These are phyloP conservation scores for Anguilla japonica DNA, from an alignment of 2,113 vertebrate species.

Conservation along the genomic window DNA sequence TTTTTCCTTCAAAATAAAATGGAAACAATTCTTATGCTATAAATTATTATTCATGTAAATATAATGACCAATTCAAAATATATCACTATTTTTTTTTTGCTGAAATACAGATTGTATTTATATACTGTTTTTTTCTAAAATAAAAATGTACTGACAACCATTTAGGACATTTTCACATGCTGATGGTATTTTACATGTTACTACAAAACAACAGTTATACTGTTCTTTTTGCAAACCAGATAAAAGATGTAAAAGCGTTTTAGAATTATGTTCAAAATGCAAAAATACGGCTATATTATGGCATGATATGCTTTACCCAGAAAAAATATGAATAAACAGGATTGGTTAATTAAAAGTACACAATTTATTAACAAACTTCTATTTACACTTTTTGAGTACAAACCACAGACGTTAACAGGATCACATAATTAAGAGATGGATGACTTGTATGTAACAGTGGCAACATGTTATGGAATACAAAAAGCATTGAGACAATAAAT, in stretches of 20 bases:
- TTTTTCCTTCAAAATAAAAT: not conserved
- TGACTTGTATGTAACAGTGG: slow-evolving; percentile 34
- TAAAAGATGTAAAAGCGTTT: not conserved
- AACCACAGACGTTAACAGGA: slow-evolving; percentile 58
- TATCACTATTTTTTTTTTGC: not conserved
- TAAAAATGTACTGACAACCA: slow-evolving; percentile 1
- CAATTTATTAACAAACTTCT: slow-evolving; percentile 66
- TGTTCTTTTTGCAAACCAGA: not conserved
- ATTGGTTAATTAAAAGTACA: slow-evolving; percentile 54
- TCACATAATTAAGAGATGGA: slow-evolving; percentile 50
- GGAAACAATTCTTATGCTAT: not conserved
- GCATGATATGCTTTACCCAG: not conserved
- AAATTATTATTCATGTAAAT: not conserved
- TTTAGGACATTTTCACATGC: not conserved
- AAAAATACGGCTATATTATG: not conserved
- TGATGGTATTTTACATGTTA: not conserved
- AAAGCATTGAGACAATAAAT: slow-evolving; percentile 31
- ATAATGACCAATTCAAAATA: not conserved
- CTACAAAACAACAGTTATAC: not conserved
- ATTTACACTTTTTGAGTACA: slow-evolving; percentile 67
- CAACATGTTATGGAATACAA: slow-evolving; percentile 32
- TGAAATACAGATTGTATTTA: not conserved
- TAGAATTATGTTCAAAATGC: not conserved
- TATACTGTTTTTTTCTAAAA: not conserved
- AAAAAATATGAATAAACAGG: not conserved